Conservation (phyloP, 2,888 invertebrate species). For the Odontocolon sp. region DNA sequence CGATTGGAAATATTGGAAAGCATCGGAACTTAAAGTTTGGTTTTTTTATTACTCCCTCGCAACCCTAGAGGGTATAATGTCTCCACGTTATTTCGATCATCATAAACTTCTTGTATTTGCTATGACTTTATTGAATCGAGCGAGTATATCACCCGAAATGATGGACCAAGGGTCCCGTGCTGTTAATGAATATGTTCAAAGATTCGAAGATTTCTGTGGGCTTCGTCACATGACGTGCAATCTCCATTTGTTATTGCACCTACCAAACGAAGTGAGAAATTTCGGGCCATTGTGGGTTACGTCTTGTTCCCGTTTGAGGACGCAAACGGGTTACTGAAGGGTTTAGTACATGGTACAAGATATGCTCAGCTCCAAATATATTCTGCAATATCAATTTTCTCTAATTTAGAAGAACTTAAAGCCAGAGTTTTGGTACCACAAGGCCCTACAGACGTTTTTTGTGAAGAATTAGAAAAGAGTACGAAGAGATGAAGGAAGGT, state of each 20-base stretch:
- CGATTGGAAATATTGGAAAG: conserved; percentile 59
- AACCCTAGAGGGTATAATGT: conserved; percentile 57
- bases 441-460: conserved; percentile 6
- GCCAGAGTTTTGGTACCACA: background rate
- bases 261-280: conserved; percentile 48
- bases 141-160: conserved; percentile 51
- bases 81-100: conserved; percentile 54
- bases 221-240: conserved; percentile 59
- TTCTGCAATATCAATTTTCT: conserved; percentile 34
- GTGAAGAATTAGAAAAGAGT: conserved; percentile 14
- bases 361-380: conserved; percentile 52
- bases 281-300: conserved; percentile 60
- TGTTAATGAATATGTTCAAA: conserved; percentile 47
- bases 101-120: conserved; percentile 55
- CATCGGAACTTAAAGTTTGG: conserved; percentile 59
- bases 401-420: conserved; percentile 2
- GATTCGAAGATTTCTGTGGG: conserved; percentile 58
- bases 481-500: background rate
- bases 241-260: conserved; percentile 63
- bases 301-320: conserved; percentile 59
- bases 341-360: conserved; percentile 49
- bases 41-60: conserved; percentile 60
- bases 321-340: conserved; percentile 56
- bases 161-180: conserved; percentile 31
- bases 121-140: conserved; percentile 49